Conservation (phyloP, 2,888 invertebrate species). For the Drosophila leonis region DNA sequence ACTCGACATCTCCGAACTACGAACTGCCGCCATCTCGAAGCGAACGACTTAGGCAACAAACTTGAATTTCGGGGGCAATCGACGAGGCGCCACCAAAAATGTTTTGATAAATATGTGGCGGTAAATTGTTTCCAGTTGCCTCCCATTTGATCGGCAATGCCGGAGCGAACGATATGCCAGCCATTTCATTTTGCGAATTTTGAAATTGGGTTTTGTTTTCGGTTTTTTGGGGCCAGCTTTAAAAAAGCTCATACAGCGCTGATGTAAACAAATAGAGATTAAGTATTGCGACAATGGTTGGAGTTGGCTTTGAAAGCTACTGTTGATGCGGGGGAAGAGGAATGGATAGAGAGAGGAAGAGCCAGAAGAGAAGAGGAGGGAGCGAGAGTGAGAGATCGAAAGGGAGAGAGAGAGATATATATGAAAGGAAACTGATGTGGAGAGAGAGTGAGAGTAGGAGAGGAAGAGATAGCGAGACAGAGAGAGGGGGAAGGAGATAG, state of each 20-base stretch:
- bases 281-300: neutral
- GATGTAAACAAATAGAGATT: neutral
- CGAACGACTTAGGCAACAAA: slow-evolving; percentile 54
- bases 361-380: no score
- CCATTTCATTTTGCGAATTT: slow-evolving; percentile 13
- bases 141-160: slow-evolving; percentile 12
- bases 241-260: no score
- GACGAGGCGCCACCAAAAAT: slow-evolving; percentile 40
- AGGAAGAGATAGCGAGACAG: no score
- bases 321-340: neutral
- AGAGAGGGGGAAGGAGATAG: neutral
- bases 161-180: slow-evolving; percentile 2
- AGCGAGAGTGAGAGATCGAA: neutral
- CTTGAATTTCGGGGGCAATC: slow-evolving; percentile 13
- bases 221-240: neutral
- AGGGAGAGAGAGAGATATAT: no score
- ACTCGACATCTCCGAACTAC: slow-evolving; percentile 9
- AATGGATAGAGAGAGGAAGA: neutral
- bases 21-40: slow-evolving; percentile 5
- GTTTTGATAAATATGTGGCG: slow-evolving; percentile 47
- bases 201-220: neutral
- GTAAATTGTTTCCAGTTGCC: slow-evolving; percentile 37
- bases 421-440: no score
- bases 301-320: neutral
- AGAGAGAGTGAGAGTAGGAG: no score